A percentile compares a stretch with the other conserved stretches of the same genome.
Conservation (phyloP, 2,888 invertebrate genomes). For the Cataglyphis altisquamis region DNA sequence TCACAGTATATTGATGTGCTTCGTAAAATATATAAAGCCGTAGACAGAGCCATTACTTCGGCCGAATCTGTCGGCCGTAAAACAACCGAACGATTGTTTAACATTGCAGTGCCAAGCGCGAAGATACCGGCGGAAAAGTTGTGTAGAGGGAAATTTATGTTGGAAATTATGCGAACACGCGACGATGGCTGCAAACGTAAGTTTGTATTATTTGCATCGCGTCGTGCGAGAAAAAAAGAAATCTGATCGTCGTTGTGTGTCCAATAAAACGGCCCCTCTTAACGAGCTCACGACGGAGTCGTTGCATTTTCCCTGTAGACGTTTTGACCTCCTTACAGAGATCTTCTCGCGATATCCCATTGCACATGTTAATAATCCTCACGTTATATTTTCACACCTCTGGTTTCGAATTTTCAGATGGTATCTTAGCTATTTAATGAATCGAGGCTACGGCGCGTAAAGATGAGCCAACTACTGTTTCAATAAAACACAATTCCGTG, state of each 20-base stretch:
- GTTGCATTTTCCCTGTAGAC: slow-evolving; percentile 27
- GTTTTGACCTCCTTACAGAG: slow-evolving; percentile 42
- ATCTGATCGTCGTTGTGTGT: neutral
- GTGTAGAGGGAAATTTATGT: slow-evolving; percentile 2
- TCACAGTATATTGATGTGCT: neutral
- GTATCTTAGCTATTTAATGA: neutral
- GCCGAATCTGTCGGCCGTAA: slow-evolving; percentile 22
- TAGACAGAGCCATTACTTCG: slow-evolving; percentile 3
- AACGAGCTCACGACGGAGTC: slow-evolving; percentile 22
- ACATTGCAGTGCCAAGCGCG: slow-evolving; percentile 29
- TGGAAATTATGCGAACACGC: slow-evolving; percentile 24
- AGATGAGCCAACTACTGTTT: slow-evolving; percentile 11
- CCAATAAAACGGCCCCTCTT: slow-evolving; percentile 23
- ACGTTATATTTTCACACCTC: slow-evolving; percentile 20
- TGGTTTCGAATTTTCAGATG: slow-evolving; percentile 7
- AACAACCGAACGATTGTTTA: slow-evolving; percentile 14
- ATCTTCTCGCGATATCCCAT: neutral
- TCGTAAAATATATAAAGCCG: slow-evolving; percentile 30
- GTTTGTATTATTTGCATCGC: slow-evolving; percentile 26
- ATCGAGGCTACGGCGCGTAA: neutral
- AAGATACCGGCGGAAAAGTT: slow-evolving; percentile 31
- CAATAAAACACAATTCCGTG: neutral
- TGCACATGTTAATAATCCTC: slow-evolving; percentile 30
- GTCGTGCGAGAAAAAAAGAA: neutral
- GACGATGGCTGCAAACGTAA: slow-evolving; percentile 22